Base-by-base conservation (phyloP, 2,888 invertebrate genomes). In the Phengaris alcon region DNA sequence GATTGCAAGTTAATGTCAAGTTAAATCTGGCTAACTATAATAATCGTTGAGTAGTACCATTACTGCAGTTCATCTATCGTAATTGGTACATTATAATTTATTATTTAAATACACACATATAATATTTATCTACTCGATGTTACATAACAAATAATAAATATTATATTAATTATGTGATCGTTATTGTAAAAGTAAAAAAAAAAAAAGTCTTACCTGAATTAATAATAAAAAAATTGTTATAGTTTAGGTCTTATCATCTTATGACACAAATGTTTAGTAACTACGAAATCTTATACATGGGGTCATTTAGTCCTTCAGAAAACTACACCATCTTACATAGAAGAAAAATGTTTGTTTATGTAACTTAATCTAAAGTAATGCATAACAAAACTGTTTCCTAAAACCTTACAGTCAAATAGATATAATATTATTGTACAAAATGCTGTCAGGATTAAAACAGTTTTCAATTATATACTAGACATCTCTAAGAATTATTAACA, bases 381-480 rank as follows among this genome's bases (percentile, higher is more conserved):
- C 13, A n/a, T 35, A 72, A 22, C 13, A 44, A 54, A 72, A 72
- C 72, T 72, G 35, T 22, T 72, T 1, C 2, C 13, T 13, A n/a
- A 22, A 44, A 35, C 72, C 54, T 72, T 13, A 35, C 51, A 72
- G 72, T 54, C 72, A 52, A 72, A 22, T 54, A 70, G 15, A 72
- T 54, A 54, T 52, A 72, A 35, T 72, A 35, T 52, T 54, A 35
- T 72, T 72, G 72, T 72, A 72, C 72, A 54, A 72, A 72, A 72
- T 72, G 54, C 72, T 54, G 72, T 52, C 72, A 72, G 52, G 72
- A 46, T 54, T 72, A 54, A 54, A 72, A 48, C 72, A 54, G 72
- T 72, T 72, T 52, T 52, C 3, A 22, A 35, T 87, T 88, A 89
- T 89, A 86, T 88, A 91, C 89, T 3, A 35, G 35, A 82, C 84